Conservation (phyloP, 2,888 invertebrate genomes). For the Pinctada fucata region DNA sequence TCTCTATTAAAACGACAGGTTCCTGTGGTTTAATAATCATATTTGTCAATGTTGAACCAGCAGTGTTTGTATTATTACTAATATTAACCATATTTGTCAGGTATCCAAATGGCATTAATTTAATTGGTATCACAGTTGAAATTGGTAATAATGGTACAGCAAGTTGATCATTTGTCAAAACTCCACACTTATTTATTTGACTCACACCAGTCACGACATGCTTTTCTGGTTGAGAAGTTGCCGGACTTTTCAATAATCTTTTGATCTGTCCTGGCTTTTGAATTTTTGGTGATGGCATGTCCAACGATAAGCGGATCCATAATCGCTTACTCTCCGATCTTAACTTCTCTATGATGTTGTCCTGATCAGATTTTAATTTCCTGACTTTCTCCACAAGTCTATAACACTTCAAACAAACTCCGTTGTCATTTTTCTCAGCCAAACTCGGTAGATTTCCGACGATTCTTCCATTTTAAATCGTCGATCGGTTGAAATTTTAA, state of each 20-base stretch:
- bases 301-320: background rate
- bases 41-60: too few relatives aligned
- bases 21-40: too few relatives aligned
- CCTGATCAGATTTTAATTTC: conserved; percentile 4
- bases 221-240: background rate
- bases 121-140: too few relatives aligned
- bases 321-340: background rate
- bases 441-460: conserved; percentile 1
- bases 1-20: too few relatives aligned
- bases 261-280: background rate
- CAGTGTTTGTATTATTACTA: too few relatives aligned
- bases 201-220: background rate
- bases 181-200: too few relatives aligned
- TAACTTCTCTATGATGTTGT: conserved; percentile 3
- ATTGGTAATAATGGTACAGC: too few relatives aligned
- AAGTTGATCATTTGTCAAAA: too few relatives aligned
- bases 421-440: background rate
- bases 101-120: too few relatives aligned
- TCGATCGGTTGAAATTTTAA: background rate
- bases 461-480: background rate
- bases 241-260: conserved; percentile 10
- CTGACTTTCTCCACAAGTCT: conserved; percentile 11
- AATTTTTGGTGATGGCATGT: conserved; percentile 3
- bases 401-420: conserved; percentile 5
- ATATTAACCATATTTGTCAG: too few relatives aligned